A percentile compares a stretch with the other conserved stretches of the same genome.
Evolutionary conservation across 1,140 invertebrate species (phyloP).

Genomic region (Cyclina sinensis): DNA sequence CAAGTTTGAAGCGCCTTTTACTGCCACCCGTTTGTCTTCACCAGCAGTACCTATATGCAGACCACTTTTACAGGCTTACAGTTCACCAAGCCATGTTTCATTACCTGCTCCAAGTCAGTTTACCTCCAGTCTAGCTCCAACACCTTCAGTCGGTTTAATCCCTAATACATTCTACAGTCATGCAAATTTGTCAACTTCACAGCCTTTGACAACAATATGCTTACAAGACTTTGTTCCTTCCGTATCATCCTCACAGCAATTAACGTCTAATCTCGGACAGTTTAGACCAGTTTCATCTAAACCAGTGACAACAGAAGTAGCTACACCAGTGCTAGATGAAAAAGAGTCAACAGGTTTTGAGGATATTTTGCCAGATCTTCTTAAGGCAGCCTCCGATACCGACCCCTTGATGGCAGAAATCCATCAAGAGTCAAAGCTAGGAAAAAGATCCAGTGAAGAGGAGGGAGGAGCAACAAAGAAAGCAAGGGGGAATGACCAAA

Average conservation of each 20-base stretch:
- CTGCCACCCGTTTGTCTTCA: no score
- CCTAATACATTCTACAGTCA: no score
- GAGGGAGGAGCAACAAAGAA: neutral
- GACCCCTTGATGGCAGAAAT: neutral
- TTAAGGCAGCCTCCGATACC: neutral
- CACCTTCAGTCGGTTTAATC: no score
- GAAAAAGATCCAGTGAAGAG: neutral
- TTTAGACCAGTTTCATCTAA: neutral
- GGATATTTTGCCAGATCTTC: neutral
- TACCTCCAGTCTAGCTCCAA: no score
- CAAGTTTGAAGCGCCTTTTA: neutral
- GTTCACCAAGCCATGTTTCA: no score
- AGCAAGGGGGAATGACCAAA: neutral
- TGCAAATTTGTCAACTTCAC: no score
- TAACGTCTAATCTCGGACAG: neutral
- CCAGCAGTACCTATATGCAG: no score
- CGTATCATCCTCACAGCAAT: neutral
- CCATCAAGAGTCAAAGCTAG: neutral
- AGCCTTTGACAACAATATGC: no score
- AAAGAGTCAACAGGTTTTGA: neutral
- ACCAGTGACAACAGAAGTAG: neutral
- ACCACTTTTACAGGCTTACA: no score
- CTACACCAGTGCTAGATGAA: no score
- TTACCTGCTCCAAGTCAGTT: no score
- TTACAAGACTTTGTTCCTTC: no score